Base-by-base conservation (phyloP, 23 tunicate genomes). In the Trididemnum nubilum region DNA sequence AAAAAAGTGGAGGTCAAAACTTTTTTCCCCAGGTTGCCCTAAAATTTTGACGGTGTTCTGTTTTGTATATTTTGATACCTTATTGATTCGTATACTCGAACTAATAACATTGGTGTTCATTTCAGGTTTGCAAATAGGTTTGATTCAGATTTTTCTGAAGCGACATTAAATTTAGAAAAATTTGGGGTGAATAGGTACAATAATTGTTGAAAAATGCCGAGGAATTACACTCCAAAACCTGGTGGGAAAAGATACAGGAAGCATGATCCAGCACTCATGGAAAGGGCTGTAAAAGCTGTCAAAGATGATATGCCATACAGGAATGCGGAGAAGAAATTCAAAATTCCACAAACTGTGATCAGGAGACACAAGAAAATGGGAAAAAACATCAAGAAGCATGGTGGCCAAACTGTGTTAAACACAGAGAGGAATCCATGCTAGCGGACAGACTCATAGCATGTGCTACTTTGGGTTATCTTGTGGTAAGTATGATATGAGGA, bases 281-380 rank as follows among this genome's bases (percentile, higher is more conserved):
- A 44, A 44, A 44, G 54, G 54, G 54, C 54, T 44, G 54, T 44
- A 44, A 44, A 44, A 44, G 54, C 54, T 44, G 54, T 44, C 54
- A 44, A 44, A 44, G 54, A 44, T 44, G 54, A 15, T 44, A 44
- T 44, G 54, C 15, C 12, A 44, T 44, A 44, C 54, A 44, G 54
- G 54, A 15, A 44, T 44, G 54, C 54, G 54, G 54, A 44, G 54
- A 44, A 44, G 54, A 44, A 44, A 44, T 44, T 44, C 54, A 44
- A 44, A 44, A 44, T 44, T 44, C 15, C 54, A 44, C 54, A 44
- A 44, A 44, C 54, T 44, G 15, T 44, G 54, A 44, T 44, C 15
- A 44, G 54, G 54, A 44, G 54, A 44, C 54, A 44, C 54, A 9
- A 44, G 54, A 44, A 44, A 44, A 44, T 44, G 54, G 54, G 54